Evolutionary conservation across 2,888 invertebrate genomes (phyloP), one percentile per base, ranked within the genome.

Genomic region (Aricia artaxerxes): DNA sequence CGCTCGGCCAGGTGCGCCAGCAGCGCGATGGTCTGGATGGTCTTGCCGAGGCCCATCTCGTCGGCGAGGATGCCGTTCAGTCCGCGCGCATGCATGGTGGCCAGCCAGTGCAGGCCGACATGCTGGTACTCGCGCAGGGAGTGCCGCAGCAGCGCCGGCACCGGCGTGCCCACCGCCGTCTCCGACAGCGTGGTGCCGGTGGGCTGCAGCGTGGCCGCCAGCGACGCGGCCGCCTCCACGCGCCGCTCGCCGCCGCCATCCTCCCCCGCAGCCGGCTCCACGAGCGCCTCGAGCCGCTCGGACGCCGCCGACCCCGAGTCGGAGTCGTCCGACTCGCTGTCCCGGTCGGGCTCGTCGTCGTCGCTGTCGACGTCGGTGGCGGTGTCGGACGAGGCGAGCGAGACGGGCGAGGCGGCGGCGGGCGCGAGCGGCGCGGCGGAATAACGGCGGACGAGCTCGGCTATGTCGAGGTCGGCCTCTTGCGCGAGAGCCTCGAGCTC

Each of bases 1-100:
- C 97, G 97, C 87, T 98, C 98, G 86, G 99, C 99, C 84, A 99
- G 94, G 94, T 99, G 99, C 40, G 99, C 98, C 82, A 99, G 93
- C 83, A 99, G 95, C 9, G 99, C 98, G 86, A 99, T 99, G 0
- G 99, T 99, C 95, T 99, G 99, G 87, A 99, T 99, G 35, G 99
- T 99, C 95, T 99, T 99, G 82, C 99, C 99, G 83, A 99, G 95
- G 85, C 99, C 99, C 99, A 99, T 99, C 95, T 99, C 99, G 93
- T 99, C 99, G 16, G 99, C 99, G 79, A 99, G 95, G 88, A 99
- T 99, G 82, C 99, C 99, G 93, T 99, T 99, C 82, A 99, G 95
- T 88, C 98, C 97, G 86, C 98, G 97, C 85, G 99, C 98, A 89
- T 97, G 97, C 97, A 99, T 98, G 13, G 99, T 98, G 79, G 98